phyloP scores from a whole-genome alignment of 2,113 vertebrate genomes.

The Misgurnus mizolepis region DNA sequence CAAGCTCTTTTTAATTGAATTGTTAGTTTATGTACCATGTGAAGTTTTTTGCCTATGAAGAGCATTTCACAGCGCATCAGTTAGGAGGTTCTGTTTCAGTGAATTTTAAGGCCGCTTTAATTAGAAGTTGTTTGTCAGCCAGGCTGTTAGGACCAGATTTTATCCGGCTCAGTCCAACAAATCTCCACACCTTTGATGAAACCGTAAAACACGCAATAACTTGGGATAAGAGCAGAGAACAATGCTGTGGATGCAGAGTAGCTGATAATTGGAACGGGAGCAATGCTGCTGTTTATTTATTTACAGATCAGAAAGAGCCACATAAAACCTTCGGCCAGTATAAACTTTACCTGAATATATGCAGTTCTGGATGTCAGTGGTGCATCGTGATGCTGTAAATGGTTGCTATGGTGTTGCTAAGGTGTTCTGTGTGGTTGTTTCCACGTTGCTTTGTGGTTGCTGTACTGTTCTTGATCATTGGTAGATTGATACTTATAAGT shows the following conservation, averaged over 20 bases:
- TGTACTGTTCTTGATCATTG: no score
- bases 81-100: no score
- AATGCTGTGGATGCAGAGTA: background rate
- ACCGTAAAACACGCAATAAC: background rate
- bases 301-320: background rate
- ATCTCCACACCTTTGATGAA: background rate
- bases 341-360: background rate
- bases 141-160: no score
- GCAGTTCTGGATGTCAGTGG: background rate
- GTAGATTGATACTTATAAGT: no score
- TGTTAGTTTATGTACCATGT: no score
- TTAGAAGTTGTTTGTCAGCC: no score
- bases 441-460: no score
- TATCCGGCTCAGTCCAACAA: no score
- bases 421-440: background rate
- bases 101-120: no score
- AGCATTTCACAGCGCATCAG: no score
- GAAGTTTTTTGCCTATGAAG: no score
- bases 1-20: no score
- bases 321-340: background rate
- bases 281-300: background rate
- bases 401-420: background rate
- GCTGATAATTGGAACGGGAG: background rate
- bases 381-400: background rate
- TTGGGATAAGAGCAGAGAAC: background rate